These are phyloP conservation scores for Pararge aegeria DNA, from an alignment of 1,140 invertebrate species.

Conservation along the genomic window DNA sequence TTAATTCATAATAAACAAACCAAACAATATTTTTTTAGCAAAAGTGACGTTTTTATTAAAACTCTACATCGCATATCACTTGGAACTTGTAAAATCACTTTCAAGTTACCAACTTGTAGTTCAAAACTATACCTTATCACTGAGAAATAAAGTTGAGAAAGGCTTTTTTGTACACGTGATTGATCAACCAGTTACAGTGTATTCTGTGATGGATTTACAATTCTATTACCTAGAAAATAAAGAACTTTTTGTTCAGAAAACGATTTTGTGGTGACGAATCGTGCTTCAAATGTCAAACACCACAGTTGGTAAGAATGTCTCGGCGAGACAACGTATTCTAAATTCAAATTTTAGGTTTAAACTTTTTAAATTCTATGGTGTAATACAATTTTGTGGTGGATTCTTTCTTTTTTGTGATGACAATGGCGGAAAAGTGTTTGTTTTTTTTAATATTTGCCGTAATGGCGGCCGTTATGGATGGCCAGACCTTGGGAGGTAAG, in stretches of 20 bases:
- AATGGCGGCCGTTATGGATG: constrained; percentile 43
- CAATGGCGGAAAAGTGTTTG: constrained; percentile 44
- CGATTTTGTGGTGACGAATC: constrained; percentile 32
- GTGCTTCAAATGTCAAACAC: constrained; percentile 55
- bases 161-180: not conserved
- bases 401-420: constrained; percentile 2
- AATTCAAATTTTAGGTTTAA: constrained; percentile 36
- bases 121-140: constrained; percentile 1
- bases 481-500: constrained; percentile 61
- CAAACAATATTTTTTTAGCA: no score
- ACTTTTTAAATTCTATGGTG: constrained; percentile 23
- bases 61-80: constrained; percentile 13
- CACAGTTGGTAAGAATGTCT: constrained; percentile 46
- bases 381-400: constrained; percentile 5
- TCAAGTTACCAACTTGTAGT: constrained; percentile 20
- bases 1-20: not conserved
- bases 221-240: not conserved
- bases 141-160: constrained; percentile 19
- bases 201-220: not conserved
- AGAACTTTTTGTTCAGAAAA: constrained; percentile 17
- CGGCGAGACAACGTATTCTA: constrained; percentile 43
- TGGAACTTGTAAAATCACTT: constrained; percentile 42
- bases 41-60: not conserved
- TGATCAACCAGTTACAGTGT: constrained; percentile 17
- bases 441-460: constrained; percentile 37